Conservation (phyloP, 2,797 vertebrate genomes). For the Chloroceryle inda region DNA sequence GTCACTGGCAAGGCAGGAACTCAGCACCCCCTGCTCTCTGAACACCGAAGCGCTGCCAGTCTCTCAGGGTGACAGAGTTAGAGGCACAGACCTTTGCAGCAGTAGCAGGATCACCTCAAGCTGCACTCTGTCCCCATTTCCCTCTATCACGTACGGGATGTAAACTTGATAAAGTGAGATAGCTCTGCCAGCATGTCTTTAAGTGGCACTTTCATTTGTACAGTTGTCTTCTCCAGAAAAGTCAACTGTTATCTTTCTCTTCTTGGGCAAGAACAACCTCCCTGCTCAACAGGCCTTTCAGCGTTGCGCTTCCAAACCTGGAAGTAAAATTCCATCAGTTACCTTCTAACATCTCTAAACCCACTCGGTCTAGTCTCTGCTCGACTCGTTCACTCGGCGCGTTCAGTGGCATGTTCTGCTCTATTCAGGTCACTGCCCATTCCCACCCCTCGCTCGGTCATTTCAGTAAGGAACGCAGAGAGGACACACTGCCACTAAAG, state of each 20-base stretch:
- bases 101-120: not conserved
- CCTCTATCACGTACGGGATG: fast-evolving
- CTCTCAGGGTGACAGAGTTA: not conserved
- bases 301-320: too few species aligned
- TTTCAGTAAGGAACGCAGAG: not conserved
- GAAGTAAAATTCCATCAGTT: not conserved
- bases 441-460: not conserved
- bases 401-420: not conserved
- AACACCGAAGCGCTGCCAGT: not conserved
- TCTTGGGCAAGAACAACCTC: too few species aligned
- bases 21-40: not conserved
- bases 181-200: not conserved
- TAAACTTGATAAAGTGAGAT: not conserved
- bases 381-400: fast-evolving
- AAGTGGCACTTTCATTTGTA: too few species aligned
- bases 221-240: too few species aligned
- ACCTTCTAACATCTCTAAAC: not conserved
- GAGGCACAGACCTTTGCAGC: not conserved
- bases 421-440: not conserved
- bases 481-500: too few species aligned
- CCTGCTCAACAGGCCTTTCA: too few species aligned
- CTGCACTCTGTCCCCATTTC: not conserved
- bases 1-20: not conserved
- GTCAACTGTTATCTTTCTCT: too few species aligned
- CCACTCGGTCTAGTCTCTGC: not conserved